A percentile compares a stretch with the other conserved stretches of the same genome.
These are phyloP conservation scores for Cataglyphis livida DNA, from an alignment of 2,888 invertebrate species.

Conservation along the genomic window DNA sequence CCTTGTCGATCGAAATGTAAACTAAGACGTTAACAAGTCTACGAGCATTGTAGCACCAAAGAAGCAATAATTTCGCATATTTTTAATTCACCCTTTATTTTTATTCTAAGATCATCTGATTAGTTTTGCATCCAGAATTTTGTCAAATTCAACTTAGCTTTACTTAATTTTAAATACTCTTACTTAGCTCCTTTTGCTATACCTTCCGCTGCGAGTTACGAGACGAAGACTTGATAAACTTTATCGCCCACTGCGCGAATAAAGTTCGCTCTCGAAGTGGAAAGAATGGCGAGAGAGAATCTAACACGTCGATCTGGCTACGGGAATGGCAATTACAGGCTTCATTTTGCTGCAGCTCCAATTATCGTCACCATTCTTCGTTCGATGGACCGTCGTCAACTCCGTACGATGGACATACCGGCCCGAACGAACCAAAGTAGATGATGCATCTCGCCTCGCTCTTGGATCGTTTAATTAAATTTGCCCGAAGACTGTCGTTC, in stretches of 20 bases:
- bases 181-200: neutral
- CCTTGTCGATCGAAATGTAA: slow-evolving; percentile 14
- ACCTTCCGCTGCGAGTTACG: neutral
- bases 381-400: slow-evolving; percentile 61
- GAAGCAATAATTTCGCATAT: neutral
- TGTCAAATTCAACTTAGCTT: neutral
- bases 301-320: slow-evolving; percentile 42
- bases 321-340: slow-evolving; percentile 60
- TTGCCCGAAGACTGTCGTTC: slow-evolving; percentile 45
- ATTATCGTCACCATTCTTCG: slow-evolving; percentile 72
- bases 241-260: slow-evolving; percentile 17
- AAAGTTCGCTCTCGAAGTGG: slow-evolving; percentile 23
- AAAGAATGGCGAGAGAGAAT: slow-evolving; percentile 25
- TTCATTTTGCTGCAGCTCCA: slow-evolving; percentile 65
- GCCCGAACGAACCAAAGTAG: slow-evolving; percentile 38
- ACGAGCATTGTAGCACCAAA: neutral
- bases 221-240: slow-evolving; percentile 30
- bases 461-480: slow-evolving; percentile 74
- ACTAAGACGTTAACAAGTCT: neutral
- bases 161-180: neutral
- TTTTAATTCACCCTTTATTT: neutral
- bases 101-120: neutral
- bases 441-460: slow-evolving; percentile 49
- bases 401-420: slow-evolving; percentile 62
- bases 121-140: neutral